These are phyloP conservation scores for Sebastes nivosus DNA, from an alignment of 2,797 vertebrate species.

Conservation along the genomic window DNA sequence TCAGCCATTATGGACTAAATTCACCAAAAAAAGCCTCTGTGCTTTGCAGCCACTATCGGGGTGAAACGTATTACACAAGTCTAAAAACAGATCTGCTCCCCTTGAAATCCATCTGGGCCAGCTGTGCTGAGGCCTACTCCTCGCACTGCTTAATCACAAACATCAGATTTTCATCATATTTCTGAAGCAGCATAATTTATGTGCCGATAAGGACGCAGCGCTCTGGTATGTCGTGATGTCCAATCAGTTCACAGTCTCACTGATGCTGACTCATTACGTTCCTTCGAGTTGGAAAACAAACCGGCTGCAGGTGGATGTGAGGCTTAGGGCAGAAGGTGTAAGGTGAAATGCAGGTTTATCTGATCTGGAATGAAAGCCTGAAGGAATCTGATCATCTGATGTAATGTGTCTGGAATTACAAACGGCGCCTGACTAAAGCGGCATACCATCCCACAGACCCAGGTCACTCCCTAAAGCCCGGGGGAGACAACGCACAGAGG, in stretches of 20 bases:
- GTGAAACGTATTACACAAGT: slow-evolving; percentile 43
- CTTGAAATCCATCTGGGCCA: slow-evolving; percentile 12
- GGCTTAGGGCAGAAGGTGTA: slow-evolving; percentile 20
- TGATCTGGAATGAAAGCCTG: slow-evolving; percentile 47
- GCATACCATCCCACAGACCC: slow-evolving; percentile 49
- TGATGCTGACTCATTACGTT: slow-evolving; percentile 24
- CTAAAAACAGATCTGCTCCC: slow-evolving; percentile 53
- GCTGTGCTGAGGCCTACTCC: background rate
- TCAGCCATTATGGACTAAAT: slow-evolving; percentile 72
- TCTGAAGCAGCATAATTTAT: slow-evolving; percentile 20
- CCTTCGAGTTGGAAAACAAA: slow-evolving; percentile 20
- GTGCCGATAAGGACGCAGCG: slow-evolving; percentile 35
- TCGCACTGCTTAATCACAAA: slow-evolving; percentile 11
- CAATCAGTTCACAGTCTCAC: slow-evolving; percentile 33
- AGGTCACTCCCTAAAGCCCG: slow-evolving; percentile 40
- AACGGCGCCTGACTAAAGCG: slow-evolving; percentile 40
- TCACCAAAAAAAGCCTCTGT: slow-evolving; percentile 53
- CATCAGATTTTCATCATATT: slow-evolving; percentile 44
- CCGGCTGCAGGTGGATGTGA: slow-evolving; percentile 26
- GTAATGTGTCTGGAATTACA: slow-evolving; percentile 59
- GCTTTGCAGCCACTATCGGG: slow-evolving; percentile 37
- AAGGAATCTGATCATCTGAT: slow-evolving; percentile 64
- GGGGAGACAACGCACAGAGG: slow-evolving; percentile 26
- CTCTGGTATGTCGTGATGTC: slow-evolving; percentile 20
- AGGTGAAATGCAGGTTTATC: slow-evolving; percentile 61